Conservation (phyloP, 2,113 vertebrate genomes). For the Pedetes capensis region DNA sequence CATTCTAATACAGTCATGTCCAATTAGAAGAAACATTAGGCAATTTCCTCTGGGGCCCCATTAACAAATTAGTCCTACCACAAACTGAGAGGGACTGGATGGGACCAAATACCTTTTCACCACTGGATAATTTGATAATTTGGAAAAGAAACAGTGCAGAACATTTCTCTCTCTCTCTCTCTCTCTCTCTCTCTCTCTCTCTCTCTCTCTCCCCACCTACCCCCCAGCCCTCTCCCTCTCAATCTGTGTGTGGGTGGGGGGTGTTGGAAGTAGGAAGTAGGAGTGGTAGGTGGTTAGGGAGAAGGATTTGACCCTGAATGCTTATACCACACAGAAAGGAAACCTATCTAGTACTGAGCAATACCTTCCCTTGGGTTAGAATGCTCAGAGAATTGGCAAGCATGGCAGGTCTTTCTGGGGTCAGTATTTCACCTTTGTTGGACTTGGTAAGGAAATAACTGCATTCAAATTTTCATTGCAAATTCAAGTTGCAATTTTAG, state of each 20-base stretch:
- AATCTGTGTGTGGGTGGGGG: not conserved
- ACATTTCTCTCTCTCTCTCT: too few relatives aligned
- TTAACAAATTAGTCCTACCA: slow-evolving; percentile 89
- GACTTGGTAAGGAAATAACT: not conserved
- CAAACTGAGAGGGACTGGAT: slow-evolving; percentile 84
- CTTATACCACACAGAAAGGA: not conserved
- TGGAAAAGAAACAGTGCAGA: slow-evolving; percentile 79
- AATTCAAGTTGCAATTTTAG: not conserved
- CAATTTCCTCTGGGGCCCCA: slow-evolving; percentile 85
- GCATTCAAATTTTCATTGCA: not conserved
- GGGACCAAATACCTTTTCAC: slow-evolving; percentile 85
- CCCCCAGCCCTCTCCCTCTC: too few relatives aligned
- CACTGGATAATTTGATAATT: slow-evolving; percentile 84
- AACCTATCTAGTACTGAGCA: not conserved
- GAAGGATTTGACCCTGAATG: not conserved
- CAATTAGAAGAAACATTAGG: slow-evolving; percentile 85
- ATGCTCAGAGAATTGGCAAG: not conserved
- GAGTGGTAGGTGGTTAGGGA: not conserved
- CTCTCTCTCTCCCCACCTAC: too few relatives aligned
- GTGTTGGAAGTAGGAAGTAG: not conserved
- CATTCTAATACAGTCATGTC: slow-evolving; percentile 86
- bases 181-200: too few relatives aligned
- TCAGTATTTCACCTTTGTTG: not conserved
- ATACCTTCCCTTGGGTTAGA: not conserved
- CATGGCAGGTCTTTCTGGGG: not conserved